Percentiles rank a stretch among this genome's conserved stretches.
Evolutionary conservation across 2,888 invertebrate genomes (phyloP).

Genomic region (Lysandra bellargus): DNA sequence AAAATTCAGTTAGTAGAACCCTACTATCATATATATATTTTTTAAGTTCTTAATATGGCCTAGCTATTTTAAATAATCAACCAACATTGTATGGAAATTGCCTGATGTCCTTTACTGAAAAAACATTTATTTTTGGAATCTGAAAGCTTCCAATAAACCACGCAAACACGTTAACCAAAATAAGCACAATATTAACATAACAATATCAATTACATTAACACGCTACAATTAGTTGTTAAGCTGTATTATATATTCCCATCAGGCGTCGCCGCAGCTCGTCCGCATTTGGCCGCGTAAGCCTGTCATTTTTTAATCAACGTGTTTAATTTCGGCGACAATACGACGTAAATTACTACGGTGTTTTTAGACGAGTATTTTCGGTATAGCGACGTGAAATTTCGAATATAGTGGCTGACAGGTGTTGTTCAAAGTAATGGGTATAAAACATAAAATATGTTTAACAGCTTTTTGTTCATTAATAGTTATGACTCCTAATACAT

Average conservation of each 20-base stretch:
- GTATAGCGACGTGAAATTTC: not conserved
- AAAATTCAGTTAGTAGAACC: no score
- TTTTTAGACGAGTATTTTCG: not conserved
- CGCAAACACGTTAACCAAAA: not conserved
- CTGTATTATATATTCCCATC: slow-evolving; percentile 1
- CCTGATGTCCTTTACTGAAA: no score
- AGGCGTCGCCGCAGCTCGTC: not conserved
- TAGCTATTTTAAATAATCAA: no score
- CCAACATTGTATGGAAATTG: no score
- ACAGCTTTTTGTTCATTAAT: no score
- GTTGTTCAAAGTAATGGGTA: no score
- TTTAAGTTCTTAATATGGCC: no score
- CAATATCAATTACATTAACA: not conserved
- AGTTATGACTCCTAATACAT: no score
- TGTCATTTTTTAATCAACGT: not conserved
- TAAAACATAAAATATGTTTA: no score
- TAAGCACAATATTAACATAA: not conserved
- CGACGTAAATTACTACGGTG: not conserved
- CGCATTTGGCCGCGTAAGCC: not conserved
- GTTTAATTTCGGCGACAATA: not conserved
- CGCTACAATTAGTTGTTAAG: not conserved
- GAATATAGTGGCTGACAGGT: not conserved
- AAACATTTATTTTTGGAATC: no score
- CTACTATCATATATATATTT: no score
- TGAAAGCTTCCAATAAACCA: not conserved